Percentiles rank a stretch among this genome's conserved stretches.
Evolutionary conservation across 2,888 invertebrate species (phyloP).

Genomic region (Lepidocyrtoides sp.): DNA sequence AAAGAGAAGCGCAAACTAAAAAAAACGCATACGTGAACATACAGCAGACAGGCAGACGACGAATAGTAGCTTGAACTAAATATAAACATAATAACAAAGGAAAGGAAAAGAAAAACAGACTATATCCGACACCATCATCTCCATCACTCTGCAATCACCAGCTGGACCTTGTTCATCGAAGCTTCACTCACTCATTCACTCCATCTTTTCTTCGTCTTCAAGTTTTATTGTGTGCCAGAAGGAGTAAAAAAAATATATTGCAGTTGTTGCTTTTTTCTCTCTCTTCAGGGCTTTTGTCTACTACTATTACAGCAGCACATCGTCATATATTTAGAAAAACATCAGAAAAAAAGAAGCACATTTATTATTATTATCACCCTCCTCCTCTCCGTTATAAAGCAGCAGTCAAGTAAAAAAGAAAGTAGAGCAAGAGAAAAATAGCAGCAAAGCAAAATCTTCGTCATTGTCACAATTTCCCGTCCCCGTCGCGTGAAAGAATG

Average conservation of each 20-base stretch:
- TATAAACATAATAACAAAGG: constrained; percentile 11
- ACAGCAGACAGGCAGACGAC: not conserved
- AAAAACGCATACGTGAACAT: not conserved
- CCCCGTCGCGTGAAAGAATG: constrained; percentile 50
- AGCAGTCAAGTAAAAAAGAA: constrained; percentile 44
- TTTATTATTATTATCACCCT: constrained; percentile 37
- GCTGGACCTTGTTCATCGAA: constrained; percentile 52
- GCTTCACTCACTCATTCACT: constrained; percentile 6
- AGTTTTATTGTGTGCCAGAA: constrained; percentile 19
- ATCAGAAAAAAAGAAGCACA: not conserved
- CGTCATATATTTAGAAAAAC: constrained; percentile 50
- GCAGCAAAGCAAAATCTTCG: constrained; percentile 55
- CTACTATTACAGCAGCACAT: no score
- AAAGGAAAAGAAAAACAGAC: not conserved
- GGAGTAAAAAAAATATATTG: constrained; percentile 45
- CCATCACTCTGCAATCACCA: constrained; percentile 4
- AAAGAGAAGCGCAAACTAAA: not conserved
- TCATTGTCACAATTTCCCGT: constrained; percentile 65
- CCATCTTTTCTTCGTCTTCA: not conserved
- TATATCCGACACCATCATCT: constrained; percentile 14
- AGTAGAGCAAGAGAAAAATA: constrained; percentile 34
- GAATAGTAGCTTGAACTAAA: not conserved
- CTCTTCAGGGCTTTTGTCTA: not conserved
- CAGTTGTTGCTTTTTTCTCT: constrained; percentile 56
- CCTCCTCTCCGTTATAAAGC: not conserved